Evolutionary conservation across 2,888 invertebrate species (phyloP).

Genomic region (Oscheius sp.): DNA sequence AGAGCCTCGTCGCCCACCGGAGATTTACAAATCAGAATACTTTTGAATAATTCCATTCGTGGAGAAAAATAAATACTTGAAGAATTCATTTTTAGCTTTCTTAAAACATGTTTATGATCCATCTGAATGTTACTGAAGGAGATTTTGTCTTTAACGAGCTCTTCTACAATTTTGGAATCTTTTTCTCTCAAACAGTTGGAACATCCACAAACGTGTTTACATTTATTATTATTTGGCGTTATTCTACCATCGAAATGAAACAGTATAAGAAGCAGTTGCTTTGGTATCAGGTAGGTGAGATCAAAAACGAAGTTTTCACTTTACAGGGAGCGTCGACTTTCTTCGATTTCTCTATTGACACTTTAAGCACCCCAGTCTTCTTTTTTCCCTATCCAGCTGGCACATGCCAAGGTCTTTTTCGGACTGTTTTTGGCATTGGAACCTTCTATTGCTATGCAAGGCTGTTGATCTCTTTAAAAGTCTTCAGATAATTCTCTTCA

Average conservation of each 20-base stretch:
- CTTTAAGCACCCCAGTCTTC: background rate
- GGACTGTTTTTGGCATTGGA: background rate
- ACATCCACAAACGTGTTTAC: background rate
- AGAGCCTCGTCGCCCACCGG: too few species aligned
- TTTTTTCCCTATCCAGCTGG: conserved; percentile 1
- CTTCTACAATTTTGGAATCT: background rate
- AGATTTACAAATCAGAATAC: too few species aligned
- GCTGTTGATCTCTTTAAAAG: background rate
- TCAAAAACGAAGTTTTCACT: too few species aligned
- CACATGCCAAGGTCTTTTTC: background rate
- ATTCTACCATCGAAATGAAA: background rate
- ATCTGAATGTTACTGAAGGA: background rate
- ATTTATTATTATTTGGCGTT: background rate
- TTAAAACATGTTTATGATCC: too few species aligned
- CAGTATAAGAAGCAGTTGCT: conserved; percentile 1
- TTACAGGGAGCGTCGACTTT: background rate
- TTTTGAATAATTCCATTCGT: too few species aligned
- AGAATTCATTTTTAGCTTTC: too few species aligned
- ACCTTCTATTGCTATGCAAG: background rate
- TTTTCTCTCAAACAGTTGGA: background rate
- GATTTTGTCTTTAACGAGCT: background rate
- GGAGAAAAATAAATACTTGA: too few species aligned
- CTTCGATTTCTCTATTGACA: background rate
- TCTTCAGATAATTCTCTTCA: background rate
- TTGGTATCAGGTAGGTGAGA: background rate